Percentiles rank a stretch among this genome's conserved stretches.
phyloP scores from a whole-genome alignment of 2,888 invertebrate genomes.

The Seira musarum region DNA sequence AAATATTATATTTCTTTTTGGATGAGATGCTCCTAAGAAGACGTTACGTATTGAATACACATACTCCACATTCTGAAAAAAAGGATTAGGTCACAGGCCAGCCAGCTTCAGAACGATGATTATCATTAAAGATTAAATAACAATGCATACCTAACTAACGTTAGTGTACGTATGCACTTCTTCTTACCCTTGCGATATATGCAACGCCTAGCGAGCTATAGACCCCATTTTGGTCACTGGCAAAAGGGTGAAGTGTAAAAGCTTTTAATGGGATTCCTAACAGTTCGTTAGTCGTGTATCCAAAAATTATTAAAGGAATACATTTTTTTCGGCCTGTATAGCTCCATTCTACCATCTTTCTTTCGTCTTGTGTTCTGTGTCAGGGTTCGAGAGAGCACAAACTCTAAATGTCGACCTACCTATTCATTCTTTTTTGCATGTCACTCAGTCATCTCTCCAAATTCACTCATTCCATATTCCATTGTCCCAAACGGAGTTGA shows the following conservation, averaged over 20 bases:
- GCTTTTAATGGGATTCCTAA: not conserved
- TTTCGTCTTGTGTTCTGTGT: conserved; percentile 25
- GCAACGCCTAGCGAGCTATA: too few relatives aligned
- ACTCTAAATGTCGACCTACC: not conserved
- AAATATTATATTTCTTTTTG: conserved; percentile 1
- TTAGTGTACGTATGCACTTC: too few relatives aligned
- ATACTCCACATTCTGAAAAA: not conserved
- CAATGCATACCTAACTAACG: not conserved
- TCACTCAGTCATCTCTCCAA: conserved; percentile 17
- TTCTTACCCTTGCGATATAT: too few relatives aligned
- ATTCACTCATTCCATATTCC: not conserved
- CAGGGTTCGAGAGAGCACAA: conserved; percentile 37
- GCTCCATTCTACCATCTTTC: not conserved
- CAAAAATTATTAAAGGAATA: not conserved
- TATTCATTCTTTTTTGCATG: conserved; percentile 29
- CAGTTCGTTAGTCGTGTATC: not conserved
- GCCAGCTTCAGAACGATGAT: not conserved
- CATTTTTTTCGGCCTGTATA: not conserved
- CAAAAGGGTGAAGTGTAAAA: not conserved
- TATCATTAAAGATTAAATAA: not conserved
- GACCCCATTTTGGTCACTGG: too few relatives aligned
- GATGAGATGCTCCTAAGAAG: not conserved
- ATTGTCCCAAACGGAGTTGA: not conserved
- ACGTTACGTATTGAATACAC: not conserved
- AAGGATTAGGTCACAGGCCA: not conserved